Conservation (phyloP, 64 coral and sea anemone species). For the Cladopsammia gracilis region DNA sequence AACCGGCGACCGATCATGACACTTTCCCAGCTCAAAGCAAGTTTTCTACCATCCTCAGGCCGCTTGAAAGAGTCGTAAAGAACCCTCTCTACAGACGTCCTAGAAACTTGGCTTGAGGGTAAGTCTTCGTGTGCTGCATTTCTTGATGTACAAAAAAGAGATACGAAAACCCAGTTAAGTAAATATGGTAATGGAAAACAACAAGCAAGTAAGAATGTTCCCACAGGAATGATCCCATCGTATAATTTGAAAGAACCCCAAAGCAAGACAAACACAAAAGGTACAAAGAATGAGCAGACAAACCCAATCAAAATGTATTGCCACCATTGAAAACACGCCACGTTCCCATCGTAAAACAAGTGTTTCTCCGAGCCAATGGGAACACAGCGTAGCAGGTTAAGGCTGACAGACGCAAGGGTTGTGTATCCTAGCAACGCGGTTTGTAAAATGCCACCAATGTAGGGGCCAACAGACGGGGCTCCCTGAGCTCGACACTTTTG, state of each 20-base stretch:
- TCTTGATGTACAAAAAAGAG: not conserved
- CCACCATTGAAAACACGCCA: conserved; percentile 87
- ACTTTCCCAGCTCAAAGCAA: conserved; percentile 87
- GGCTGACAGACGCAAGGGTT: conserved; percentile 42
- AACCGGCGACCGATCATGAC: conserved; percentile 81
- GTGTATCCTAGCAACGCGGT: conserved; percentile 93
- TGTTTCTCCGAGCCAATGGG: conserved; percentile 43
- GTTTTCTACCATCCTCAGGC: conserved; percentile 14
- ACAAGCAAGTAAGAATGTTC: conserved; percentile 54
- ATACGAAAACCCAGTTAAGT: conserved; percentile 22
- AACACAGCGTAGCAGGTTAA: conserved; percentile 66
- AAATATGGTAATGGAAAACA: conserved; percentile 70
- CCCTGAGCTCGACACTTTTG: not conserved
- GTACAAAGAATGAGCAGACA: conserved; percentile 39
- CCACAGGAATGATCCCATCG: conserved; percentile 52
- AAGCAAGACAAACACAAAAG: conserved; percentile 78
- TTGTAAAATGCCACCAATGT: conserved; percentile 78
- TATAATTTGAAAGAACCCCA: conserved; percentile 69
- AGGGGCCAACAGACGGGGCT: conserved; percentile 64
- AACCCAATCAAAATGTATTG: conserved; percentile 69
- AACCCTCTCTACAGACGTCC: conserved; percentile 10
- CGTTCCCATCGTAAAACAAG: conserved; percentile 70
- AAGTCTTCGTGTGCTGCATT: not conserved
- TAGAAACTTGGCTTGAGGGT: not conserved
- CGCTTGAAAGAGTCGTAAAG: conserved; percentile 75